Evolutionary conservation across 2,797 vertebrate genomes (phyloP), one percentile per base, ranked within the genome.

Genomic region (Manis pentadactyla): DNA sequence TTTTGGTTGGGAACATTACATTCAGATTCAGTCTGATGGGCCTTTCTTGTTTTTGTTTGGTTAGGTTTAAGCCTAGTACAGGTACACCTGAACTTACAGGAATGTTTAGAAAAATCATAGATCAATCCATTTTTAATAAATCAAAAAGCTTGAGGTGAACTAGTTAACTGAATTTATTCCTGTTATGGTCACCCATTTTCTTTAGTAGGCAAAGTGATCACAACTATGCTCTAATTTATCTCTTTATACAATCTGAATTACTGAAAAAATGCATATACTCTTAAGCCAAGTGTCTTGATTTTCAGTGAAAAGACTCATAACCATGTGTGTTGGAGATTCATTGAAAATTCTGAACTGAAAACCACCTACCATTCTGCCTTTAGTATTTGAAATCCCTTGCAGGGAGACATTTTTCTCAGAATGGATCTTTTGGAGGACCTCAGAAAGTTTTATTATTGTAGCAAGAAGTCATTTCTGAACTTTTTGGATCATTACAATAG

Each of bases 401-500:
- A 77, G 46, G 61, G 93, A 96, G 59, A 63, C 53, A 19, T 78
- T 93, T 78, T 94, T 95, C 90, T 95, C 77, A 73, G 82, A 95
- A 87, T 53, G 68, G 6, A 81, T 94, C 29, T 90, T 95, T 92
- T 81, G 64, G 71, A 86, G 59, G 61, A 73, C 71, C 69, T 87
- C 13, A 88, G 49, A 75, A 97, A 93, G 82, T 95, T 93, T 92
- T 95, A 79, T 96, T 95, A 79, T 96, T 64, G 63, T 64, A 59
- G 59, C 82, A 92, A 84, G 93, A 97, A 89, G 73, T 97, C 34
- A 27, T 10, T 57, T 94, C 95, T 93, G 81, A 64, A 77, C 64
- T 97, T 98, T 97, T 90, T 42, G 31, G 66, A 77, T 89, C 53
- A 85, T 88, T 95, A 53, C 31, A 94, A 10, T 92, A 89, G 93